These are phyloP conservation scores for Conopomorpha cramerella DNA, from an alignment of 1,140 invertebrate genomes.

Conservation along the genomic window DNA sequence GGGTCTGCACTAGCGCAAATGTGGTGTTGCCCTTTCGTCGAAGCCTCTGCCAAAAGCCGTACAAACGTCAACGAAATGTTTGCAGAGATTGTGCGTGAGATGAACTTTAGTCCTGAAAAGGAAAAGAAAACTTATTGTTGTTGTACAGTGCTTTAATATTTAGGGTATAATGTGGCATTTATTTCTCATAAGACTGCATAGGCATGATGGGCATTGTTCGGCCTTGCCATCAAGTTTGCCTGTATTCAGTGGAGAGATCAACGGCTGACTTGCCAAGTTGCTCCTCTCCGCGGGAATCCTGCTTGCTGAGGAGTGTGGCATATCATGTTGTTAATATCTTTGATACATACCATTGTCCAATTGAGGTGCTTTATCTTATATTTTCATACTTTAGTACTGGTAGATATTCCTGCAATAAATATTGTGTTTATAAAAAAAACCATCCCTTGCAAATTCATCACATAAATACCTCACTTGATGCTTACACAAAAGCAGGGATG, in stretches of 20 bases:
- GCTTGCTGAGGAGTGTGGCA: conserved; percentile 46
- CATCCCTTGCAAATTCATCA: conserved; percentile 4
- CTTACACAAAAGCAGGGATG: conserved; percentile 17
- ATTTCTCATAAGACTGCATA: conserved; percentile 58
- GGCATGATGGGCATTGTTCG: conserved; percentile 35
- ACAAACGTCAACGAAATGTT: conserved; percentile 99
- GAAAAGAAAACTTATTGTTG: conserved; percentile 94
- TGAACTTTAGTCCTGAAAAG: conserved; percentile 95
- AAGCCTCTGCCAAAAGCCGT: conserved; percentile 97
- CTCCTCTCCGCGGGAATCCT: too few relatives aligned
- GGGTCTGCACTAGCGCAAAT: conserved; percentile 85
- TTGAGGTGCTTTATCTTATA: conserved; percentile 61
- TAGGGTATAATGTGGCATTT: conserved; percentile 59
- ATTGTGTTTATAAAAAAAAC: conserved; percentile 29
- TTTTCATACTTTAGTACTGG: conserved; percentile 62
- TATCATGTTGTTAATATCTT: conserved; percentile 60
- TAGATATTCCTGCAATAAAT: conserved; percentile 55
- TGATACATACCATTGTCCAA: conserved; percentile 61
- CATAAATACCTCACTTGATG: conserved; percentile 17
- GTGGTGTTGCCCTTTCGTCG: conserved; percentile 97
- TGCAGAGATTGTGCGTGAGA: conserved; percentile 98
- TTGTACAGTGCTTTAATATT: conserved; percentile 69
- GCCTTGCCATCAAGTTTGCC: too few relatives aligned
- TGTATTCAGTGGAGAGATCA: too few relatives aligned
- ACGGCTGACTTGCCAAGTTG: too few relatives aligned